Base-by-base conservation (phyloP, 2,113 vertebrate genomes). In the Seriola aureovittata region DNA sequence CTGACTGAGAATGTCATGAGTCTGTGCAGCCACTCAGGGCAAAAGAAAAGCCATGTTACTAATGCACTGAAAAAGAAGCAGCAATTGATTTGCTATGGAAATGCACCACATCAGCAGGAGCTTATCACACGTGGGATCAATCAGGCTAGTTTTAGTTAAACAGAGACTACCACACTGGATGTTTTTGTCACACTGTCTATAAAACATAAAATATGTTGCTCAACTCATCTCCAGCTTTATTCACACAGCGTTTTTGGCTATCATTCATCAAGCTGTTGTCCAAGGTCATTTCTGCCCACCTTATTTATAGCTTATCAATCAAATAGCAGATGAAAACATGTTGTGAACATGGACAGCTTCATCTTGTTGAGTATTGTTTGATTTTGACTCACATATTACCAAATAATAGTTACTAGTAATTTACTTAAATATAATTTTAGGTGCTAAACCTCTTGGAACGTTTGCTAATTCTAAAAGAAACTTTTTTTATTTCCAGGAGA, bases 1-100 rank as follows among this genome's bases (percentile, higher is more conserved):
- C 66, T 44, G 34, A 68, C 75, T 62, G 59, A 74, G 38, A 54
- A 57, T 54, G 57, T 58, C 54, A 55, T 17, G 44, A 48, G 52
- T 55, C 23, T 46, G 65, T 77, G 48, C 4, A 69, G 34, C n/a
- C 57, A 44, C 57, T 25, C 52, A 29, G 50, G 76, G 68, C 64
- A 58, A 71, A 69, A 77, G 13, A 38, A 77, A 85, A 71, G 65
- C 67, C 40, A 68, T 46, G 77, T 69, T 67, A 34, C 72, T 68
- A 72, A 78, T 85, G 85, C 82, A 79, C 70, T 82, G 72, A 88
- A 87, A 78, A 81, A 86, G 75, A 89, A 84, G 82, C 68, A 71
- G 67, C 40, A 57, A 90, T 91, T 90, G 89, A 92, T 92, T 85
- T 73, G 68, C 79, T 66, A 40, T 84, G 71, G 77, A 89, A 91